A percentile compares a stretch with the other conserved stretches of the same genome.
Conservation (phyloP, 2,888 invertebrate genomes). For the Rotaria macrura region DNA sequence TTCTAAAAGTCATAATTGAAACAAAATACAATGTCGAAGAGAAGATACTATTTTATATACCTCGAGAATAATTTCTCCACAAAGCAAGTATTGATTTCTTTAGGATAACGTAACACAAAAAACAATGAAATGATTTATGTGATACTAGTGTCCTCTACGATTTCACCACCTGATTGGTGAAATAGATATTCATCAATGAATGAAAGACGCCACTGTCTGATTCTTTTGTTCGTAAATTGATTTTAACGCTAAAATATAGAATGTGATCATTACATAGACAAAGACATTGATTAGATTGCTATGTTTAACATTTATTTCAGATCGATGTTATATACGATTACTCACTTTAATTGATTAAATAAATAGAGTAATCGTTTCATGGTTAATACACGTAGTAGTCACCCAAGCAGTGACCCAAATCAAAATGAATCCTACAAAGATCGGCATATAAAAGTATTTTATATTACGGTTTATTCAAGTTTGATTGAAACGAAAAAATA, state of each 20-base stretch:
- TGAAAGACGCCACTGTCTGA: neutral
- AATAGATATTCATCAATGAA: neutral
- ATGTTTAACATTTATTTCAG: neutral
- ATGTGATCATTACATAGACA: neutral
- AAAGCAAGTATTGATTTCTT: no score
- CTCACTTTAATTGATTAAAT: neutral
- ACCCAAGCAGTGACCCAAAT: neutral
- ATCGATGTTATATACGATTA: neutral
- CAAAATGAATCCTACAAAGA: neutral
- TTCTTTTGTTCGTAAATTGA: neutral
- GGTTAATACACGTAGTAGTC: constrained; percentile 13
- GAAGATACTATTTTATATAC: no score
- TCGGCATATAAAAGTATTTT: neutral
- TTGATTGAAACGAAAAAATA: no score
- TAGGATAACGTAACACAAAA: no score
- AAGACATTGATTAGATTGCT: neutral
- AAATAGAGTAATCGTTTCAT: neutral
- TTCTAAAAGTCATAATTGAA: no score
- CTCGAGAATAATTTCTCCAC: no score
- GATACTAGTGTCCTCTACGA: no score
- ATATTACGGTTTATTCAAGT: no score
- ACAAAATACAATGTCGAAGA: no score
- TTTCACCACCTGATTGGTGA: neutral
- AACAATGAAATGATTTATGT: no score
- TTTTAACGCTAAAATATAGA: neutral